Base-by-base conservation (phyloP, 2,797 vertebrate genomes). In the Myoxocephalus aenaeus region DNA sequence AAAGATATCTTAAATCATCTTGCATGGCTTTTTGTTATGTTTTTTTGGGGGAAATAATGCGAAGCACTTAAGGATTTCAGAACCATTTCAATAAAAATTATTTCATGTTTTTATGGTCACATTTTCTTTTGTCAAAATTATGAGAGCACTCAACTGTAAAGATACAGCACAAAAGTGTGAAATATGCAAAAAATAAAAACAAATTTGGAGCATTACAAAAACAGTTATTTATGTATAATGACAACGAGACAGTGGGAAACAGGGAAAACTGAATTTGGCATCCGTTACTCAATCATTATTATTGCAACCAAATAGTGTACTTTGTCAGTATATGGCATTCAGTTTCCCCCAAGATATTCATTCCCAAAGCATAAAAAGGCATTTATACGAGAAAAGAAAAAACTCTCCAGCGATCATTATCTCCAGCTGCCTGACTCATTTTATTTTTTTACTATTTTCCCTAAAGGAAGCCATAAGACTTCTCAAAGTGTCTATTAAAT, bases 401-500 rank as follows among this genome's bases (percentile, higher is more conserved):
- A 86, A 73, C 68, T 81, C 72, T 53, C 54, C 80, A 46, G 77
- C 29, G 20, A 70, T 84, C 74, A 75, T 86, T 70, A 70, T 77
- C 85, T 85, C 87, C 88, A 89, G 83, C 85, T 87, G 88, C 78
- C 70, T 73, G 72, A 75, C 76, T 88, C 58, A 54, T 76, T 71
- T 84, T 87, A 86, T 48, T 86, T 64, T 85, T 89, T 89, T 84
- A 88, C 58, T 83, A 71, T 87, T 85, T 74, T 72, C 75, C 82
- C 87, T 61, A 59, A 65, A 88, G 83, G 80, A 81, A 80, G 81
- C 57, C 69, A 58, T 84, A 79, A 84, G 69, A 75, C 61, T 69
- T 75, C 73, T 64, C 80, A 87, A 81, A 86, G 48, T 85, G 80
- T 88, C 86, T 81, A 70, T 69, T 81, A 77, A 81, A 85, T 54